Base-by-base conservation (phyloP, 2,888 invertebrate genomes). In the Mellilla xanthometata region DNA sequence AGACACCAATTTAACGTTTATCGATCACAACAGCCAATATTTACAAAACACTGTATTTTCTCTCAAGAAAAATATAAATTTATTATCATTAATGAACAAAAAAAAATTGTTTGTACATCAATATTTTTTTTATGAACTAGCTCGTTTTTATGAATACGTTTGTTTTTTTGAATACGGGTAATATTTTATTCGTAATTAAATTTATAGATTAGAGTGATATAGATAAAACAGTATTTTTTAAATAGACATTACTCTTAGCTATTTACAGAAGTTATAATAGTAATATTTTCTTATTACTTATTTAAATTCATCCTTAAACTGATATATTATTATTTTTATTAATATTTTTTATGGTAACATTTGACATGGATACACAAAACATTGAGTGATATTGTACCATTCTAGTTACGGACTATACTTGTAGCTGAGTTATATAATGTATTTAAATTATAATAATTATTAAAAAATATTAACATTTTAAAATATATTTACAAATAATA, bases 281-380 rank as follows among this genome's bases (percentile, higher is more conserved):
- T 40, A 28, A 10, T 23, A 23, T 11, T 53, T 52, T 47, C 31
- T 47, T 52, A 54, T 38, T 50, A 58, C 55, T 43, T 56, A 59
- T 56, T 45, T 55, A 56, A 52, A 52, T 57, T 56, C 30, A 49
- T 56, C 57, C 52, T 53, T 45, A 41, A 26, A 44, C 12, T 51
- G 39, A 46, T 38, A 30, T 43, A 41, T 39, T 58, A 58, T 50
- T 39, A 30, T 30, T 23, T 29, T 22, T 41, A 60, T 54, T 58
- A 54, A 57, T 59, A 59, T 56, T 56, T 61, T 54, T 56, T 58
- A 72, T 69, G 71, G 71, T 72, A 72, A 72, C 71, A 53, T 50
- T 54, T 41, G 39, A 57, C 45, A 51, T 56, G 47, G 49, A 54
- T 44, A 52, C 39, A 49, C 15, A 15, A 3, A 15, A 23, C 44